A percentile compares a stretch with the other conserved stretches of the same genome.
Conservation (phyloP, 2,797 vertebrate genomes). For the Gorsachius magnificus region DNA sequence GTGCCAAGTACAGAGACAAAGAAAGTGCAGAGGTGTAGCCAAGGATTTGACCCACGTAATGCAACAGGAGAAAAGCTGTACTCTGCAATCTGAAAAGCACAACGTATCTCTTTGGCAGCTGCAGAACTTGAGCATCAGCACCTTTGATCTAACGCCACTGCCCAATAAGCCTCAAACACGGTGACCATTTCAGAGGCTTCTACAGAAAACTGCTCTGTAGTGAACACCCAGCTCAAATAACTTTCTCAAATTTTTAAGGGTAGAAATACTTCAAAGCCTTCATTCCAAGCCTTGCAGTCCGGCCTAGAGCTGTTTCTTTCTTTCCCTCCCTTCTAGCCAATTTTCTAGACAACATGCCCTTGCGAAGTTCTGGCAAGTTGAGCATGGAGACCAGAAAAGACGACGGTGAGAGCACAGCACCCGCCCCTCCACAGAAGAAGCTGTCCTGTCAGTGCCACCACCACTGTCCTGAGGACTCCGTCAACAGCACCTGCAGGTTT, state of each 20-base stretch:
- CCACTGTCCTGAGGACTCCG: slow-evolving; percentile 91
- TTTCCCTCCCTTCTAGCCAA: slow-evolving; percentile 69
- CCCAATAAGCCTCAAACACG: background rate
- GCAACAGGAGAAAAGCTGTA: background rate
- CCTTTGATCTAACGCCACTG: background rate
- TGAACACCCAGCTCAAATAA: background rate
- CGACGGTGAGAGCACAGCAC: slow-evolving; percentile 76
- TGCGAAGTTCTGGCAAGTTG: slow-evolving; percentile 87
- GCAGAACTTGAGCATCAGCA: background rate
- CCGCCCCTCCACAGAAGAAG: slow-evolving; percentile 78
- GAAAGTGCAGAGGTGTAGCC: background rate
- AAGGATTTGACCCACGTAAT: background rate
- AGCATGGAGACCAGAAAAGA: slow-evolving; percentile 79
- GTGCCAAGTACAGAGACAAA: background rate
- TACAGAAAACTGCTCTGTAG: background rate
- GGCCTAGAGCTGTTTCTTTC: background rate
- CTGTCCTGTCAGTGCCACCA: slow-evolving; percentile 92
- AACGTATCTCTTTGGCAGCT: background rate
- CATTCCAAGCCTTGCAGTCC: background rate
- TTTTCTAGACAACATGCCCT: slow-evolving; percentile 85
- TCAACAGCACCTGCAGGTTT: slow-evolving; percentile 96
- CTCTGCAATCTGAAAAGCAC: background rate
- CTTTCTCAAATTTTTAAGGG: background rate
- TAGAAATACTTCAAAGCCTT: background rate
- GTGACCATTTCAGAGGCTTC: background rate